Evolutionary conservation across 2,797 vertebrate genomes (phyloP).

Genomic region (Microctenopoma steveboyesi): DNA sequence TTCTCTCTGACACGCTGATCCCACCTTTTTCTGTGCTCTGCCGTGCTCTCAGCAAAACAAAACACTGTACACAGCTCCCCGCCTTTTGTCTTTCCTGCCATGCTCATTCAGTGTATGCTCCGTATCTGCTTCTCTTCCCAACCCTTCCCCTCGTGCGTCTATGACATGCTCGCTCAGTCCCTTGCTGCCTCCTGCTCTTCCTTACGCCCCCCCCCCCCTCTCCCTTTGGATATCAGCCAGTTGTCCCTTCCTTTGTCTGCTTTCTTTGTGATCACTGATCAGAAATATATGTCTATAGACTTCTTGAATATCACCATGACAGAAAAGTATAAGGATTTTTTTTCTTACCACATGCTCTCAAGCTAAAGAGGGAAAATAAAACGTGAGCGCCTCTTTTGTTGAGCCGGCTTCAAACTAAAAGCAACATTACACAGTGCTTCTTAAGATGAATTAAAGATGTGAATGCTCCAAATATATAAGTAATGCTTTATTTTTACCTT

Average conservation of each 20-base stretch:
- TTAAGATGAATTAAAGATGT: background rate
- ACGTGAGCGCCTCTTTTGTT: no score
- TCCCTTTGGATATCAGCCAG: constrained; percentile 50
- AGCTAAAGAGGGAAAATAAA: no score
- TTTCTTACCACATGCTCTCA: no score
- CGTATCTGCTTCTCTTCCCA: constrained; percentile 40
- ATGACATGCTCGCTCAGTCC: background rate
- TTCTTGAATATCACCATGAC: no score
- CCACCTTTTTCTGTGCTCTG: constrained; percentile 45
- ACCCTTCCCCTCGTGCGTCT: constrained; percentile 14
- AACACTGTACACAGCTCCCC: constrained; percentile 37
- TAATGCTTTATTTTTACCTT: background rate
- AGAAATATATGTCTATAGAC: background rate
- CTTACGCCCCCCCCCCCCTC: constrained; percentile 1
- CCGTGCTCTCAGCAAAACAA: constrained; percentile 43
- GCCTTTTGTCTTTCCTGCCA: constrained; percentile 64
- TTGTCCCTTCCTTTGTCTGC: constrained; percentile 65
- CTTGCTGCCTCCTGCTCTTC: background rate
- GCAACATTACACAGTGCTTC: background rate
- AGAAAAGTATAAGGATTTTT: no score
- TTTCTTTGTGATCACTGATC: constrained; percentile 56
- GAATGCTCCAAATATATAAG: background rate
- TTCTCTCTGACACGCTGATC: constrained; percentile 41
- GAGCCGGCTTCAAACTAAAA: background rate
- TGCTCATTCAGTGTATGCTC: constrained; percentile 45